A percentile compares a stretch with the other conserved stretches of the same genome.
phyloP scores from a whole-genome alignment of 1,140 invertebrate genomes.

The Monochamus saltuarius region DNA sequence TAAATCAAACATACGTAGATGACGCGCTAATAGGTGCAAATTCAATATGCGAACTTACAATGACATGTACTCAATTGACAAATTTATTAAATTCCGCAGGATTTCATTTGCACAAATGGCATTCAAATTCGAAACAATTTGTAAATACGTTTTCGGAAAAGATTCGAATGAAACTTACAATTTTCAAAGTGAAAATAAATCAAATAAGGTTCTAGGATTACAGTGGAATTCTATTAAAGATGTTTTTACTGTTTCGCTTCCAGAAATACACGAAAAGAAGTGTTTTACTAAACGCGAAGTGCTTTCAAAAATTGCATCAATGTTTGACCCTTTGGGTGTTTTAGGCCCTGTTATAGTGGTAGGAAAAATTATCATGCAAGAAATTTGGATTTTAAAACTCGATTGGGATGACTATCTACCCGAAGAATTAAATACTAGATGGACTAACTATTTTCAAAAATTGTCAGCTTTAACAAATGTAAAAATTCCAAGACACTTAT shows the following conservation, averaged over 20 bases:
- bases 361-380: slow-evolving; percentile 51
- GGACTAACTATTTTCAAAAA: slow-evolving; percentile 23
- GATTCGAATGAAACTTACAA: slow-evolving; percentile 7
- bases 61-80: slow-evolving; percentile 25
- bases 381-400: slow-evolving; percentile 43
- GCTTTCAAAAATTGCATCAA: slow-evolving; percentile 36
- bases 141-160: slow-evolving; percentile 7
- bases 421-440: slow-evolving; percentile 26
- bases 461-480: slow-evolving; percentile 20
- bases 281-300: slow-evolving; percentile 40
- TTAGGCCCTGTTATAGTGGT: slow-evolving; percentile 43
- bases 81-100: slow-evolving; percentile 14
- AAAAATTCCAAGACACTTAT: slow-evolving; percentile 28
- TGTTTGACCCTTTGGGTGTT: slow-evolving; percentile 52
- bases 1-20: slow-evolving; percentile 46
- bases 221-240: slow-evolving; percentile 11
- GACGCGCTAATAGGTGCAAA: slow-evolving; percentile 47
- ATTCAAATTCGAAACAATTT: slow-evolving; percentile 30
- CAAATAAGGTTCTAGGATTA: slow-evolving; percentile 12
- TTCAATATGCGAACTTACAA: slow-evolving; percentile 24
- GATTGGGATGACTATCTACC: slow-evolving; percentile 51
- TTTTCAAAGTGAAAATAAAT: slow-evolving; percentile 4
- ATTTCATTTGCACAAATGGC: slow-evolving; percentile 41
- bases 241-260: slow-evolving; percentile 5
- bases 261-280: slow-evolving; percentile 6